Percentiles rank a stretch among this genome's conserved stretches.
Evolutionary conservation across 2,888 invertebrate genomes (phyloP).

Genomic region (Pandemis heparana): DNA sequence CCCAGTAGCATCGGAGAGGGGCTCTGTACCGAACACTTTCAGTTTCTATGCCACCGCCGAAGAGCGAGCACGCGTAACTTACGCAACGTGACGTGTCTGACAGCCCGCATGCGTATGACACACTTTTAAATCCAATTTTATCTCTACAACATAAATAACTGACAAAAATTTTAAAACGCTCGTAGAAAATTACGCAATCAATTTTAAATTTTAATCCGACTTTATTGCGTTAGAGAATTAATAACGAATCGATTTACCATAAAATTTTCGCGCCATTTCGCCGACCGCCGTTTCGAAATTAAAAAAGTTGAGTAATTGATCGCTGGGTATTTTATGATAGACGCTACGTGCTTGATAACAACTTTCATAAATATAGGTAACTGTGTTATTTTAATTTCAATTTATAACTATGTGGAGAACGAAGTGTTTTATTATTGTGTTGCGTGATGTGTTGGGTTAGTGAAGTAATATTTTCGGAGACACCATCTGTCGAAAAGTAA

Average conservation of each 20-base stretch:
- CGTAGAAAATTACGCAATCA: constrained; percentile 29
- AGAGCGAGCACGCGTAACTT: constrained; percentile 69
- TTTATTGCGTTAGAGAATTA: constrained; percentile 27
- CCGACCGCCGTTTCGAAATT: constrained; percentile 47
- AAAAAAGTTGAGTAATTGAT: constrained; percentile 44
- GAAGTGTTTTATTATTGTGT: constrained; percentile 61
- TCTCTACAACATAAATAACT: constrained; percentile 33
- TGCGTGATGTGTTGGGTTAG: constrained; percentile 73
- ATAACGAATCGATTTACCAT: constrained; percentile 45
- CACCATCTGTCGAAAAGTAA: constrained; percentile 85
- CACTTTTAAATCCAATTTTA: constrained; percentile 61
- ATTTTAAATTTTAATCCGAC: constrained; percentile 9
- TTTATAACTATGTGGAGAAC: constrained; percentile 64
- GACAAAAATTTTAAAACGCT: constrained; percentile 21
- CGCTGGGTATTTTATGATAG: constrained; percentile 41
- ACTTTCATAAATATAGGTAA: constrained; percentile 42
- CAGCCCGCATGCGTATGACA: constrained; percentile 76
- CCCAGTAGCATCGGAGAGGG: constrained; percentile 59
- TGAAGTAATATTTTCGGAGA: constrained; percentile 66
- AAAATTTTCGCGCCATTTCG: constrained; percentile 50
- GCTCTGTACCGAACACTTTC: constrained; percentile 71
- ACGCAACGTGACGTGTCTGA: constrained; percentile 60
- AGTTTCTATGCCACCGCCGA: constrained; percentile 73
- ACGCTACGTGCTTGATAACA: constrained; percentile 40
- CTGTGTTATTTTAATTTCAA: constrained; percentile 51